Conservation (phyloP, 2,113 vertebrate species). For the Zeus faber region DNA sequence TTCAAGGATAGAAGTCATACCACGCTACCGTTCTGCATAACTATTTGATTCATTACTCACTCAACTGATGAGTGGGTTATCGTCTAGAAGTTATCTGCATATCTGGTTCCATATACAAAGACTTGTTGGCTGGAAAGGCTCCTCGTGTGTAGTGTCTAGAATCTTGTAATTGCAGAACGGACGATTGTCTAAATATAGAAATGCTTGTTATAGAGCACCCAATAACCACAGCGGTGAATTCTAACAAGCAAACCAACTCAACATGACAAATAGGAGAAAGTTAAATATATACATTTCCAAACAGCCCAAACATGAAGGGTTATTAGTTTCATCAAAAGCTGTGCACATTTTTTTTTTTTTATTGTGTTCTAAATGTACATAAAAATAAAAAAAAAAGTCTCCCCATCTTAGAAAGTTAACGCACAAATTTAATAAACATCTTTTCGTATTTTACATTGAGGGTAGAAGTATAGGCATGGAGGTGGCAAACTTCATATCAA, state of each 20-base stretch:
- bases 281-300: conserved; percentile 41
- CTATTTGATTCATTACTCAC: no score
- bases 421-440: conserved; percentile 75
- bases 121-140: no score
- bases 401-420: conserved; percentile 81
- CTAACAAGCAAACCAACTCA: not conserved
- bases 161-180: no score
- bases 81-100: no score
- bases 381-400: conserved; percentile 71
- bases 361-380: conserved; percentile 89
- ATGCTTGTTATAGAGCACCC: no score
- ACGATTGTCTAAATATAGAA: no score
- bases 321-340: conserved; percentile 87
- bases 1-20: no score
- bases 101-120: no score
- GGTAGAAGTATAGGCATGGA: conserved; percentile 87
- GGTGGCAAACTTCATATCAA: conserved; percentile 85
- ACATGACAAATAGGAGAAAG: conserved; percentile 8
- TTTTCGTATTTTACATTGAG: conserved; percentile 79
- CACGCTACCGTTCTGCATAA: no score
- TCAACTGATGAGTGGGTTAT: no score
- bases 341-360: conserved; percentile 84
- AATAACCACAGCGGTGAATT: no score
- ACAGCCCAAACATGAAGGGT: conserved; percentile 35
- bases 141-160: no score